Conservation (phyloP, 2,797 vertebrate genomes). For the Amblyraja radiata region DNA sequence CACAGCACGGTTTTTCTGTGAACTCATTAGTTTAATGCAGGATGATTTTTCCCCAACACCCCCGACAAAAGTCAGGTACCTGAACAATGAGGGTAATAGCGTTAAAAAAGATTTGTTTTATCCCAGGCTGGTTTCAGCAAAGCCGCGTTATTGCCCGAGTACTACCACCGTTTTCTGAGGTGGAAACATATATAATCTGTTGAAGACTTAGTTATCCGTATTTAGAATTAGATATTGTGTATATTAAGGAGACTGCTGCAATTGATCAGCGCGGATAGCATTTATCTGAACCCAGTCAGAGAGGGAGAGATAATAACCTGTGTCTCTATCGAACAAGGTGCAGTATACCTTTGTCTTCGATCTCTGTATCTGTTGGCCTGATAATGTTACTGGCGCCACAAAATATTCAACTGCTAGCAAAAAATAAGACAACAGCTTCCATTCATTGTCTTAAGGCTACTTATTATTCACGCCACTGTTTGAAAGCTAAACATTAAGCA, state of each 20-base stretch:
- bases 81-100: neutral
- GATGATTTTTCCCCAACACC: neutral
- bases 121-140: neutral
- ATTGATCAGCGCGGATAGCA: neutral
- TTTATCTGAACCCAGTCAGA: too few species aligned
- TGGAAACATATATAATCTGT: neutral
- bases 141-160: neutral
- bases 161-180: neutral
- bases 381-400: slow-evolving; percentile 27
- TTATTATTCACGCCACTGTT: neutral
- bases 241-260: neutral
- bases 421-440: neutral
- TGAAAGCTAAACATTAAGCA: neutral
- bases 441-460: neutral
- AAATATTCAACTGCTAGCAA: neutral
- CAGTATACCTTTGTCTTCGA: neutral
- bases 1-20: neutral
- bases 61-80: neutral
- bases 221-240: neutral
- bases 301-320: slow-evolving; percentile 9
- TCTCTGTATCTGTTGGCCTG: neutral
- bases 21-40: neutral
- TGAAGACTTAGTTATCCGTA: neutral
- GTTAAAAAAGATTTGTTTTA: too few species aligned
- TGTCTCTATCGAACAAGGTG: slow-evolving; percentile 27